Evolutionary conservation across 2,113 vertebrate genomes (phyloP), one percentile per base, ranked within the genome.

Genomic region (Aix galericulata): DNA sequence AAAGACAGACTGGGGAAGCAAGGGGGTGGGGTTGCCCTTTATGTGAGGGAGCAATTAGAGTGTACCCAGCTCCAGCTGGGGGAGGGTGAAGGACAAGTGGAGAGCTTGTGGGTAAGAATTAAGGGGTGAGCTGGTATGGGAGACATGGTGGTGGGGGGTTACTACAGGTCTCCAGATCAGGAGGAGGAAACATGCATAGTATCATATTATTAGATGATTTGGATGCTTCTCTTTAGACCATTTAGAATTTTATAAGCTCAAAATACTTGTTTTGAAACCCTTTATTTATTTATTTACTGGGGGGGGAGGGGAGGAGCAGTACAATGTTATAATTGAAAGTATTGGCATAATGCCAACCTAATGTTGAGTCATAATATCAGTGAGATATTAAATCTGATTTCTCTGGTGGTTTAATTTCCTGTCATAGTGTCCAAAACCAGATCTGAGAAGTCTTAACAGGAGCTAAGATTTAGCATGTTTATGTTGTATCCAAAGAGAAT

Each of bases 331-430:
- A 63, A 36, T 15, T 36, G 32, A 66, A 85, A 79, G 29, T 6
- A 32, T 58, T 73, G 22, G 11, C 56, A 11, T 34, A 73, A 26
- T 31, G 78, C 7, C 29, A 67, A 34, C 32, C 13, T 88, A 32
- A 48, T 0, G 0, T 59, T 38, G 6, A 50, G 12, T 69, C 27
- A 36, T 36, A 62, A 8, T 42, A 22, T 44, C 32, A 69, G 6
- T 26, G 18, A 63, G 16, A 58, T 63, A 62, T 75, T 80, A 5
- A 29, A 1, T 36, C 12, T 89, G 11, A 46, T 59, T 81, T 59
- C 36, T 59, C 34, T n/a, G 40, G 16, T 75, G 22, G 6, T 69
- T 84, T 69, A 3, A 32, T 78, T 88, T 79, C 29, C 32, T 80
- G 9, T 56, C 42, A 29, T 56, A 44, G 11, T 76, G 32, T 58